Percentiles rank a stretch among this genome's conserved stretches.
Conservation (phyloP, 1,140 invertebrate species). For the Adelges cooleyi region DNA sequence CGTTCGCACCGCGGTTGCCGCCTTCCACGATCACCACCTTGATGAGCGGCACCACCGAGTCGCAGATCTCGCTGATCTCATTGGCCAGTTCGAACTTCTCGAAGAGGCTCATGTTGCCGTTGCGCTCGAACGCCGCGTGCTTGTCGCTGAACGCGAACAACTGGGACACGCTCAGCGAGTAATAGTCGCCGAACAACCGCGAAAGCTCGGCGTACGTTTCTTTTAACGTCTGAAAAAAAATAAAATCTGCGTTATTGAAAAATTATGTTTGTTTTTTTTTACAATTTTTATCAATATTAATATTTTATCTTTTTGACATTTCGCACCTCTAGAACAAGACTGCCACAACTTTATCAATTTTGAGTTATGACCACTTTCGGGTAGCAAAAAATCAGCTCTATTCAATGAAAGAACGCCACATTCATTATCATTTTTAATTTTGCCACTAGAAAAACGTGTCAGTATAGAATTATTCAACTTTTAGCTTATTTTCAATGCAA, state of each 20-base stretch:
- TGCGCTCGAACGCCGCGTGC: constrained; percentile 24
- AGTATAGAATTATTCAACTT: no score
- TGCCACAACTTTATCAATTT: no score
- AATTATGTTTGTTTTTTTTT: no score
- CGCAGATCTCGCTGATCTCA: constrained; percentile 21
- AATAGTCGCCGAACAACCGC: constrained; percentile 14
- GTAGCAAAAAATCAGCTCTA: no score
- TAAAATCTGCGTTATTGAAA: not conserved
- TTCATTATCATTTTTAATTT: no score
- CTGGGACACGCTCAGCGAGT: constrained; percentile 19
- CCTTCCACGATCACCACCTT: constrained; percentile 20
- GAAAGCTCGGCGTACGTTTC: constrained; percentile 16
- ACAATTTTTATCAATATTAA: no score
- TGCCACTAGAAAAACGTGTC: no score
- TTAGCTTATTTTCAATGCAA: no score
- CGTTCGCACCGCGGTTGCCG: not conserved
- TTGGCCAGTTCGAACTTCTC: constrained; percentile 17
- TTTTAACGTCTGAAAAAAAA: constrained; percentile 2
- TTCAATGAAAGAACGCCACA: no score
- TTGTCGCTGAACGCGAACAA: constrained; percentile 21
- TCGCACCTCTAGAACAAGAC: no score
- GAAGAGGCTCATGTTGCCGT: constrained; percentile 23
- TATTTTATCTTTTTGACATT: no score
- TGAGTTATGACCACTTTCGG: no score
- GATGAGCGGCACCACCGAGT: constrained; percentile 22